These are phyloP conservation scores for Carabus problematicus DNA, from an alignment of 2,888 invertebrate genomes.

Conservation along the genomic window DNA sequence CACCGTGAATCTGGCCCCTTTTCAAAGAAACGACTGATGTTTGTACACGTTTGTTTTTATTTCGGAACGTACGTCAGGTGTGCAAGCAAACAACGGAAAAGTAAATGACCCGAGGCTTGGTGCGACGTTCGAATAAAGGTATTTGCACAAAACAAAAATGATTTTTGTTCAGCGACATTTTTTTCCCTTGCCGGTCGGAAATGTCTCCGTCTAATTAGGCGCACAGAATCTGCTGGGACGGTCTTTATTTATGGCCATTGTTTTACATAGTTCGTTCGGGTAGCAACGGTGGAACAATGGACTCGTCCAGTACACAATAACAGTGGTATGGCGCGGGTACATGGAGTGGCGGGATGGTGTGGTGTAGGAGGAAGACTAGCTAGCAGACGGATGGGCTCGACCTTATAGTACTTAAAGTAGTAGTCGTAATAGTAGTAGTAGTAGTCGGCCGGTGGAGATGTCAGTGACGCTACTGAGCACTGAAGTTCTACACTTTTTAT, in stretches of 20 bases:
- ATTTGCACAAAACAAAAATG: constrained; percentile 29
- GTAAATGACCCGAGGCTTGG: constrained; percentile 12
- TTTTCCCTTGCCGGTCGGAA: constrained; percentile 45
- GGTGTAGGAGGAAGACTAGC: no score
- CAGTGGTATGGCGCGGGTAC: no score
- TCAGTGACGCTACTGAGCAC: no score
- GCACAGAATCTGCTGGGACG: constrained; percentile 45
- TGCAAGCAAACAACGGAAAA: not conserved
- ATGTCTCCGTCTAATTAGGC: constrained; percentile 48
- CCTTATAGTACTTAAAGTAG: not conserved
- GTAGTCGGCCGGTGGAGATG: no score
- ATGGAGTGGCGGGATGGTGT: no score
- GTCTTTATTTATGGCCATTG: constrained; percentile 47
- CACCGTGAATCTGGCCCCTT: no score
- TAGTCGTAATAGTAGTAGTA: no score
- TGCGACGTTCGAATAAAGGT: constrained; percentile 18
- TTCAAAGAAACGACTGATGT: no score
- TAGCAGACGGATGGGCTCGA: no score
- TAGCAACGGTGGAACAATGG: constrained; percentile 25
- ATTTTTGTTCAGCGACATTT: constrained; percentile 32
- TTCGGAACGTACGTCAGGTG: not conserved
- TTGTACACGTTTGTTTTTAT: no score
- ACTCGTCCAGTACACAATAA: not conserved
- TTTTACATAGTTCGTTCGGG: constrained; percentile 47
- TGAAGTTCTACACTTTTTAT: no score